Evolutionary conservation across 2,888 invertebrate species (phyloP).

Genomic region (Rhaphigaster nebulosa): DNA sequence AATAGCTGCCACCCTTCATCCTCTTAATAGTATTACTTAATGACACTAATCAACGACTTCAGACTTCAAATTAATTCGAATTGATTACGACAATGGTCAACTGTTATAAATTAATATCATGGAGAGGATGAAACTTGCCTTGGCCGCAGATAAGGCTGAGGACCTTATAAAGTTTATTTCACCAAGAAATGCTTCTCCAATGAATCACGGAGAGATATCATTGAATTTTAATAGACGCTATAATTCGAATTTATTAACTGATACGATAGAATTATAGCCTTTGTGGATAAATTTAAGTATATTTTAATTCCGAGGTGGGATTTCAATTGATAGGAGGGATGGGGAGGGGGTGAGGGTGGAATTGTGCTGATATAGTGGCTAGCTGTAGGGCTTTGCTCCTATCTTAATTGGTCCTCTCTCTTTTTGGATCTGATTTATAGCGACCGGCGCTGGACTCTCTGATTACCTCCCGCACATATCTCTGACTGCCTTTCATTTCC

Average conservation of each 20-base stretch:
- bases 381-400: slow-evolving; percentile 28
- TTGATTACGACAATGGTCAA: not conserved
- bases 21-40: not conserved
- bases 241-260: not conserved
- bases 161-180: not conserved
- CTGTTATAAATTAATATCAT: not conserved
- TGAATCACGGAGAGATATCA: not conserved
- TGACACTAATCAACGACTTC: not conserved
- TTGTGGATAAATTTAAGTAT: slow-evolving; percentile 21
- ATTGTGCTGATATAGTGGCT: slow-evolving; percentile 35
- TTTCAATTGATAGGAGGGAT: slow-evolving; percentile 10
- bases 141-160: not conserved
- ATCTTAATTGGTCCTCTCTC: slow-evolving; percentile 45
- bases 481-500: slow-evolving; percentile 44
- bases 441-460: not conserved
- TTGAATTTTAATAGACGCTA: not conserved
- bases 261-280: slow-evolving; percentile 37
- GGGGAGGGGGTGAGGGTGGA: too few relatives aligned
- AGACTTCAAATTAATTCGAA: not conserved
- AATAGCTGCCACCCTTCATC: not conserved
- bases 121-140: not conserved
- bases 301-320: slow-evolving; percentile 20
- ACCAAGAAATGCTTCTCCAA: not conserved
- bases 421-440: slow-evolving; percentile 39
- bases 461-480: slow-evolving; percentile 38